Percentiles rank a stretch among this genome's conserved stretches.
These are phyloP conservation scores for Notechis scutatus DNA, from an alignment of 2,113 vertebrate species.

Conservation along the genomic window DNA sequence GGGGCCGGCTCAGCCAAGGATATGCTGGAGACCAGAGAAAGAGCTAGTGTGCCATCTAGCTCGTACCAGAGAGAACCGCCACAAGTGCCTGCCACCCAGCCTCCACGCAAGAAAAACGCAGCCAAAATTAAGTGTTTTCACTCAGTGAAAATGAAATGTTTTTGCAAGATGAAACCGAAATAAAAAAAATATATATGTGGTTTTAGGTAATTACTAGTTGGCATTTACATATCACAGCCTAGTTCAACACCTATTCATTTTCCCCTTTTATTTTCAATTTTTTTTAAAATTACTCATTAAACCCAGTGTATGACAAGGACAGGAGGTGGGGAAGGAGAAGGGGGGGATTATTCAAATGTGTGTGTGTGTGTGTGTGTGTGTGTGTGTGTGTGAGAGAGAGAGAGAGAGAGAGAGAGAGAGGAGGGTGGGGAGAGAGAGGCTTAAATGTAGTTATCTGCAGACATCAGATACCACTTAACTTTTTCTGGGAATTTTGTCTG, in stretches of 20 bases:
- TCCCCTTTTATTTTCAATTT: slow-evolving; percentile 84
- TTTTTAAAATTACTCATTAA: slow-evolving; percentile 83
- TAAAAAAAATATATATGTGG: slow-evolving; percentile 71
- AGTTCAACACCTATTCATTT: slow-evolving; percentile 85
- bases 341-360: slow-evolving; percentile 55
- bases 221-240: slow-evolving; percentile 84
- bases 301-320: slow-evolving; percentile 79
- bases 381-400: background rate
- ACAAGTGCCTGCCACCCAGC: slow-evolving; percentile 20
- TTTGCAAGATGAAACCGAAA: slow-evolving; percentile 83
- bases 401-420: fast-evolving
- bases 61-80: slow-evolving; percentile 12
- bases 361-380: background rate
- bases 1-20: slow-evolving; percentile 19
- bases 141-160: slow-evolving; percentile 80
- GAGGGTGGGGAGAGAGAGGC: slow-evolving; percentile 20
- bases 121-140: slow-evolving; percentile 78
- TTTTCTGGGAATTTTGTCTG: slow-evolving; percentile 59
- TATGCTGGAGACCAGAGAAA: slow-evolving; percentile 2
- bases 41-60: slow-evolving; percentile 70
- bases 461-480: slow-evolving; percentile 43
- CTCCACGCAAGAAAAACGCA: slow-evolving; percentile 19
- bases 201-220: slow-evolving; percentile 85
- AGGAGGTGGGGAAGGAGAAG: slow-evolving; percentile 25
- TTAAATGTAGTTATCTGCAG: slow-evolving; percentile 68